A percentile compares a stretch with the other conserved stretches of the same genome.
Conservation (phyloP, 2,113 vertebrate species). For the Phaethon lepturus region DNA sequence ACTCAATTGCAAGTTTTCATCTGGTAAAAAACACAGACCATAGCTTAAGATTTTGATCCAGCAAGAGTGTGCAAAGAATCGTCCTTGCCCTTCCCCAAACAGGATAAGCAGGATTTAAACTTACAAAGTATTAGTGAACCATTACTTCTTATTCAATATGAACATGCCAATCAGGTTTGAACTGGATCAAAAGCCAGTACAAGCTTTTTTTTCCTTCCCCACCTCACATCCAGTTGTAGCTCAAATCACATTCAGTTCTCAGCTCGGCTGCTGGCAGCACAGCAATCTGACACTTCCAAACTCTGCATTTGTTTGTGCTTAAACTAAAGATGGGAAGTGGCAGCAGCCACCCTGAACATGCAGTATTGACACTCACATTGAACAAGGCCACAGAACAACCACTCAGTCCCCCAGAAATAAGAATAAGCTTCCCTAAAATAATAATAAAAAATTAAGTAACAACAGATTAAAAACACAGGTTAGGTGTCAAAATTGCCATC, state of each 20-base stretch:
- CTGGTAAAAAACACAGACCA: background rate
- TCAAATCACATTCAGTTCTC: background rate
- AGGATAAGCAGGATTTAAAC: conserved; percentile 11
- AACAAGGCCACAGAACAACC: conserved; percentile 48
- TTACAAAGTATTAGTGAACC: background rate
- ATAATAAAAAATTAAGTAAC: background rate
- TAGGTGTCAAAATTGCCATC: background rate
- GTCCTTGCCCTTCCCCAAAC: background rate
- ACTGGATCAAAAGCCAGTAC: conserved; percentile 3
- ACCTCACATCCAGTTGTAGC: background rate
- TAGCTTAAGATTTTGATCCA: background rate
- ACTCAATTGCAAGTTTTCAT: background rate
- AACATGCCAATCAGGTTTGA: background rate
- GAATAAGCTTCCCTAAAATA: background rate
- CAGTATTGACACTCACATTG: background rate
- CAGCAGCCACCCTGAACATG: background rate
- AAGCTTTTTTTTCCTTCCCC: background rate
- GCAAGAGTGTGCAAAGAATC: background rate
- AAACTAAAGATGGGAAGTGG: background rate
- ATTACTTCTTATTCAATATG: background rate
- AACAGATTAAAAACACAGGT: background rate
- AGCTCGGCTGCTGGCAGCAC: background rate
- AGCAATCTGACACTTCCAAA: background rate
- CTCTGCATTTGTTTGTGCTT: background rate
- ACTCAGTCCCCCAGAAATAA: background rate